phyloP scores from a whole-genome alignment of 2,113 vertebrate species.

The Benthochromis sp. region DNA sequence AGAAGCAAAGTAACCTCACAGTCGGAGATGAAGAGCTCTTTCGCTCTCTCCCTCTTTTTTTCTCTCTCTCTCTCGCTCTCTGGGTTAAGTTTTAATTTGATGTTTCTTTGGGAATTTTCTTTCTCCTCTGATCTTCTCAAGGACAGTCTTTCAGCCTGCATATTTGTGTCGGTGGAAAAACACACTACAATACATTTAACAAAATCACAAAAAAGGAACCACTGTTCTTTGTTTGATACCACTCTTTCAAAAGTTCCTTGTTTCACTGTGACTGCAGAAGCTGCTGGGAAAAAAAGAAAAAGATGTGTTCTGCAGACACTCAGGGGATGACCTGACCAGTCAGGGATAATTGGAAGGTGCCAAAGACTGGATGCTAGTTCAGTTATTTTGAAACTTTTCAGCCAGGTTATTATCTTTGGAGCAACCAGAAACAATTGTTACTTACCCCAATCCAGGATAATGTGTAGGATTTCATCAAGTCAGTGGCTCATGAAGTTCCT shows the following conservation, averaged over 20 bases:
- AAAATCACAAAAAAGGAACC: constrained; percentile 17
- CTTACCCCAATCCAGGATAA: neutral
- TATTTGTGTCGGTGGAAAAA: constrained; percentile 18
- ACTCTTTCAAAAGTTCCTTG: constrained; percentile 33
- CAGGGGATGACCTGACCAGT: constrained; percentile 58
- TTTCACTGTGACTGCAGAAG: constrained; percentile 67
- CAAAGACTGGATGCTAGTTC: constrained; percentile 24
- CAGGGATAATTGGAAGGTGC: constrained; percentile 35
- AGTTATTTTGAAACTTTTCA: neutral
- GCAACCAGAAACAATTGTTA: neutral
- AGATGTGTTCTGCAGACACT: constrained; percentile 49
- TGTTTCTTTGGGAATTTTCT: neutral
- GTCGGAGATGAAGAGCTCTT: neutral
- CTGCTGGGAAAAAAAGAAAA: constrained; percentile 20
- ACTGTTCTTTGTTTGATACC: constrained; percentile 41
- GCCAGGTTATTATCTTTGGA: neutral
- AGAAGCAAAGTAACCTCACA: neutral
- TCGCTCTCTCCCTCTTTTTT: neutral
- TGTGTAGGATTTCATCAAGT: neutral
- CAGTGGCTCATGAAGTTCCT: neutral
- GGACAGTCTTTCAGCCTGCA: constrained; percentile 28
- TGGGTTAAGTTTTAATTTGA: neutral
- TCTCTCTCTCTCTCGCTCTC: neutral
- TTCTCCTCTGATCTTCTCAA: constrained; percentile 10
- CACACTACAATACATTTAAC: neutral